Evolutionary conservation across 2,113 vertebrate genomes (phyloP), one percentile per base, ranked within the genome.

Genomic region (Gopherus flavomarginatus): DNA sequence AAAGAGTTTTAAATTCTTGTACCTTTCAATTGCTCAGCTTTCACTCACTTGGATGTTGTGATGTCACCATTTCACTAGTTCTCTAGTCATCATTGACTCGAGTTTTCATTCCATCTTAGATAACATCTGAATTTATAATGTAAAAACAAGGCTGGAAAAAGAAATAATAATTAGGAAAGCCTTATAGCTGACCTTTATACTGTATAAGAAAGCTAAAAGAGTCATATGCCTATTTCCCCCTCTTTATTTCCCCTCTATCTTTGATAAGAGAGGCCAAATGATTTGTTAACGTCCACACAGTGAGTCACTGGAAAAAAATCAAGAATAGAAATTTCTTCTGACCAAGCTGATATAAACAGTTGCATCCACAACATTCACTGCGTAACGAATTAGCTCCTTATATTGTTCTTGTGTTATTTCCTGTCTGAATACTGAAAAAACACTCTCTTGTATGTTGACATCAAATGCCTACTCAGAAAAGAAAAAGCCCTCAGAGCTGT

Each of bases 401-500:
- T 2, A 35, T 14, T 9, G 0, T 10, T 77, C 19, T 72, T 26
- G 3, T 27, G 26, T 47, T 5, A 78, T 47, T 47, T 78, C 75
- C 75, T 78, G 22, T 26, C 31, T 6, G 21, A 44, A 42, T 27
- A 3, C 62, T 83, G 0, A 31, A 62, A 57, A 8, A 89, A 0
- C 6, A 17, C 1, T 1, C 13, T 26, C 1, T 90, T n/a, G 0
- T 21, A 21, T 75, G n/a, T 75, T 22, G 22, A 35, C 12, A 24
- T 38, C 1, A 42, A 3, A 2, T 6, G 0, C 4, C 26, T 57
- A 6, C 2, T 87, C 19, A 1, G 53, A 44, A 47, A 49, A 49
- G 3, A 24, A 2, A 0, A 0, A 79, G 13, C 4, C 1, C 0
- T 24, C 1, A 5, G 24, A 6, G 1, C 0, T 47, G 87, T 81